These are phyloP conservation scores for Pseudomyrmex pallidus DNA, from an alignment of 1,140 invertebrate genomes.

Conservation along the genomic window DNA sequence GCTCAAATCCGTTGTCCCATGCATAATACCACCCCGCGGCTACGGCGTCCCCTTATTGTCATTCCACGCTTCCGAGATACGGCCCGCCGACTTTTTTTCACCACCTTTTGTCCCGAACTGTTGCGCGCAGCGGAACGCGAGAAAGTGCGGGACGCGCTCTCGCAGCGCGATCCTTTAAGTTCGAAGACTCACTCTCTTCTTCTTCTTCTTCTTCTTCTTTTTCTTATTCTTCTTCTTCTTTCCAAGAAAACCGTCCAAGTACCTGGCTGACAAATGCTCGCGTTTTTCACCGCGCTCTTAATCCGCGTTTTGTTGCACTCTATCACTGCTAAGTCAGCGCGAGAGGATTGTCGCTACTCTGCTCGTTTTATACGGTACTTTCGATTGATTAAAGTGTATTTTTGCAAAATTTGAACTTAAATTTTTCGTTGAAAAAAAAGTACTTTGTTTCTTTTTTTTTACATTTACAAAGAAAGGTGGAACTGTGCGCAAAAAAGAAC, in stretches of 20 bases:
- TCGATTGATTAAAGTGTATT: background rate
- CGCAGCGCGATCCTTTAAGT: slow-evolving; percentile 24
- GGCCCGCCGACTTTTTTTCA: slow-evolving; percentile 10
- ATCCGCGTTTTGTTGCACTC: background rate
- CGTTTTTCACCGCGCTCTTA: background rate
- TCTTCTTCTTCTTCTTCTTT: no score
- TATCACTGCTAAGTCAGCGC: slow-evolving; percentile 10
- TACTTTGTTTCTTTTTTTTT: no score
- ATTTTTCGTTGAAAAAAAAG: no score
- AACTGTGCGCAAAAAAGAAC: no score
- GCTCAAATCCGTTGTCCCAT: slow-evolving; percentile 74
- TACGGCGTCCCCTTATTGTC: slow-evolving; percentile 77
- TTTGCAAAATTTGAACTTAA: background rate
- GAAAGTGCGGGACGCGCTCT: slow-evolving; percentile 15
- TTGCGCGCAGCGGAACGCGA: slow-evolving; percentile 28
- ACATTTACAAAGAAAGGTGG: no score
- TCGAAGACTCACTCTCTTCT: background rate
- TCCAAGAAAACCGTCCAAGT: slow-evolving; percentile 11
- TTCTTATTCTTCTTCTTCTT: no score
- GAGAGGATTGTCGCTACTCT: background rate
- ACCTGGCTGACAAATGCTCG: background rate
- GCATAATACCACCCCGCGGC: slow-evolving; percentile 74
- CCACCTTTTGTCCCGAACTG: background rate
- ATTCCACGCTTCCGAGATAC: slow-evolving; percentile 74
- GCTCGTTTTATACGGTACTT: slow-evolving; percentile 8